Evolutionary conservation across 2,797 vertebrate species (phyloP).

Genomic region (Tapera naevia): DNA sequence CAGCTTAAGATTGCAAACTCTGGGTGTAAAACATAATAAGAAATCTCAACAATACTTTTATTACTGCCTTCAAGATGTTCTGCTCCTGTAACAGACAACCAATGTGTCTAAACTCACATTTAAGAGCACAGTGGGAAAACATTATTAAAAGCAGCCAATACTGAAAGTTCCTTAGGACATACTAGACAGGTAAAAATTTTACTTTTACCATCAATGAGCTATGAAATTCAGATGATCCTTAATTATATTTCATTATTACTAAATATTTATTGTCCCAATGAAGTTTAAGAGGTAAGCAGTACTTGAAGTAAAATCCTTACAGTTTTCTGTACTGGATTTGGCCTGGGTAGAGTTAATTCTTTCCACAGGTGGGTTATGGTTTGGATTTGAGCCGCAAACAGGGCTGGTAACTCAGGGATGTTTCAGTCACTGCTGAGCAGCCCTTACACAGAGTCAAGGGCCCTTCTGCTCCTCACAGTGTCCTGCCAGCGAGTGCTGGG

Average conservation of each 20-base stretch:
- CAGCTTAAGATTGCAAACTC: not conserved
- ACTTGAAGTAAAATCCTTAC: not conserved
- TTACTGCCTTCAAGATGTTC: not conserved
- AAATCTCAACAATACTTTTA: not conserved
- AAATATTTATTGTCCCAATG: not conserved
- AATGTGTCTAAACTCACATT: not conserved
- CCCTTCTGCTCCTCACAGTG: no score
- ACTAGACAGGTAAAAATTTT: not conserved
- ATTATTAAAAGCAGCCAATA: not conserved
- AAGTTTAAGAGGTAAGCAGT: not conserved
- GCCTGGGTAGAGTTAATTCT: no score
- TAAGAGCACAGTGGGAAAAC: not conserved
- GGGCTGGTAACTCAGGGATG: no score
- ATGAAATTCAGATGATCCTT: not conserved
- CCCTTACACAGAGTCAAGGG: no score
- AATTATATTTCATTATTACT: not conserved
- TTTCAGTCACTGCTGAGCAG: no score
- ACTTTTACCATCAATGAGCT: not conserved
- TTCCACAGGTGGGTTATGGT: no score
- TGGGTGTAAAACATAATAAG: not conserved
- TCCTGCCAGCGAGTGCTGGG: no score
- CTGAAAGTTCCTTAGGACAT: not conserved
- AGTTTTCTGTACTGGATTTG: no score
- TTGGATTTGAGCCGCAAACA: no score
- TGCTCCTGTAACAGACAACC: not conserved